A percentile compares a stretch with the other conserved stretches of the same genome.
Evolutionary conservation across 2,113 vertebrate genomes (phyloP).

Genomic region (Seriola quinqueradiata): DNA sequence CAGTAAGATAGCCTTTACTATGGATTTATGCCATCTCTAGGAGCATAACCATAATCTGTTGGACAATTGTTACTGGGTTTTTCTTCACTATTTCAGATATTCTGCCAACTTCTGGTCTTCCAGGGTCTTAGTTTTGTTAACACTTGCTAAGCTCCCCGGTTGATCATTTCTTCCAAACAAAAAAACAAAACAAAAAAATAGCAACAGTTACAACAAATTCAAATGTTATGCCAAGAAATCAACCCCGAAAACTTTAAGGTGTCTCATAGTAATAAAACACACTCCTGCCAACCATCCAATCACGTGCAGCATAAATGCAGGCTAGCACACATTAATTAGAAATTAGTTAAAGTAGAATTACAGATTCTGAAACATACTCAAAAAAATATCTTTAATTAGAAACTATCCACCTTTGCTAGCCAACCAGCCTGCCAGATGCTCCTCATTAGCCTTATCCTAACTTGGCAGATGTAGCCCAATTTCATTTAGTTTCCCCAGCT

Average conservation of each 20-base stretch:
- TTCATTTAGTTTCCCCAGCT: slow-evolving; percentile 32
- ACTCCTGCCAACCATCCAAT: no score
- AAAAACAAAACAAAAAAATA: no score
- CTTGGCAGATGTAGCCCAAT: slow-evolving; percentile 24
- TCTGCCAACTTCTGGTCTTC: neutral
- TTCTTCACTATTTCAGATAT: neutral
- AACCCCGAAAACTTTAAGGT: neutral
- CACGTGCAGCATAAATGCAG: neutral
- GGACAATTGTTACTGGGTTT: no score
- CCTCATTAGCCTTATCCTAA: slow-evolving; percentile 26
- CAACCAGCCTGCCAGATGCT: slow-evolving; percentile 38
- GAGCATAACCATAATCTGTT: neutral
- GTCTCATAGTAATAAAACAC: neutral
- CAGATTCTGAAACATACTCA: neutral
- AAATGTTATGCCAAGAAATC: no score
- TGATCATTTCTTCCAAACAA: no score
- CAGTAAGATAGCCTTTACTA: neutral
- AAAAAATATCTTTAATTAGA: slow-evolving; percentile 1
- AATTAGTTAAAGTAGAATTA: slow-evolving; percentile 6
- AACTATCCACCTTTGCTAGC: slow-evolving; percentile 26
- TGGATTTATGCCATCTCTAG: neutral
- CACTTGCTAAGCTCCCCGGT: neutral
- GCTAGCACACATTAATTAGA: neutral
- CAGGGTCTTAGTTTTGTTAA: neutral
- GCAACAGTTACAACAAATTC: no score